Conservation (phyloP, 2,888 invertebrate genomes). For the Tetheella fluctuosa region DNA sequence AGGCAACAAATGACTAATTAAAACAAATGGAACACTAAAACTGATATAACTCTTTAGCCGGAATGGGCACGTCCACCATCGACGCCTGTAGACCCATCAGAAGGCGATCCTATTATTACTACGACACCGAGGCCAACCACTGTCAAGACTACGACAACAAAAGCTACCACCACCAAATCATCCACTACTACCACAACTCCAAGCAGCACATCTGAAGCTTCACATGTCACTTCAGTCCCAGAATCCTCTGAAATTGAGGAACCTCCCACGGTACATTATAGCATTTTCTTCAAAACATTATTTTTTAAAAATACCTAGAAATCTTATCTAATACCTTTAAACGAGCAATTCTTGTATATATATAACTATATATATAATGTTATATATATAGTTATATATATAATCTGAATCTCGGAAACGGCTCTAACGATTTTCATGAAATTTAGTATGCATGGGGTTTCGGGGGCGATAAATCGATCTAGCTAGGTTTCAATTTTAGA, state of each 20-base stretch:
- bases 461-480: no score
- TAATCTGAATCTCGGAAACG: no score
- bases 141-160: slow-evolving; percentile 38
- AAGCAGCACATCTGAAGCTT: slow-evolving; percentile 32
- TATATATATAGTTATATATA: no score
- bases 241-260: slow-evolving; percentile 49
- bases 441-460: no score
- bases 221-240: slow-evolving; percentile 39
- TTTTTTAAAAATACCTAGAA: no score
- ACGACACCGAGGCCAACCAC: slow-evolving; percentile 45
- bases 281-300: no score
- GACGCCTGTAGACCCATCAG: slow-evolving; percentile 84
- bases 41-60: slow-evolving; percentile 82
- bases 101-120: slow-evolving; percentile 66
- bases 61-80: slow-evolving; percentile 93
- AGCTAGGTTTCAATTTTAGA: no score
- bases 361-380: no score
- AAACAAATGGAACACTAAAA: slow-evolving; percentile 44
- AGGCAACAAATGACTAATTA: slow-evolving; percentile 45
- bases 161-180: slow-evolving; percentile 29
- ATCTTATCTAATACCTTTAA: no score
- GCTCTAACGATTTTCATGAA: no score
- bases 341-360: no score
- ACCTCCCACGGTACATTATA: slow-evolving; percentile 48
- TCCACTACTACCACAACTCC: slow-evolving; percentile 41